Base-by-base conservation (phyloP, 2,797 vertebrate species). In the Aphelocoma californica region DNA sequence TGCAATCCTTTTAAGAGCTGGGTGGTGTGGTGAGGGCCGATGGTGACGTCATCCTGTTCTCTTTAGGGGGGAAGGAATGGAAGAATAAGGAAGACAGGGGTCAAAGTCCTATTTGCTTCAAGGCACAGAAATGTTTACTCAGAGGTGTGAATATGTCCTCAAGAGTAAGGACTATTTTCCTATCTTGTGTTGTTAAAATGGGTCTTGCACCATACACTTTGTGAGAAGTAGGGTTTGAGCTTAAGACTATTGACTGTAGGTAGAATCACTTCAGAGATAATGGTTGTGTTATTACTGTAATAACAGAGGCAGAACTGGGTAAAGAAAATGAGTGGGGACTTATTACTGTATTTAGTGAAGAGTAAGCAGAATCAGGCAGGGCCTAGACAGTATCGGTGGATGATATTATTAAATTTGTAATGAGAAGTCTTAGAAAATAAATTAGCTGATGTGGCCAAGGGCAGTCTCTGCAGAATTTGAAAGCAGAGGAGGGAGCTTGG, bases 331-430 rank as follows among this genome's bases (percentile, higher is more conserved):
- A 87, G 34, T 92, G 57, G 54, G 29, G 56, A 84, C 88, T 96
- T 93, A 86, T 78, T 81, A 83, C 15, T 67, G 10, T 50, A 44
- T 84, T 95, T 95, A 95, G 67, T 86, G 73, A 93, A 91, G 79
- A 96, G 66, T 93, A 84, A 96, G 92, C 88, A 89, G 96, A 94
- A 94, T 62, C 38, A 87, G 84, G 54, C n/a, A n/a, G 61, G 62
- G 34, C 78, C 56, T 86, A 7, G 25, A 77, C 45, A 92, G 74
- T 94, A 91, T 51, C 56, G 86, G 61, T 91, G 81, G 90, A 56
- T 56, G 67, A 90, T 82, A 90, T 70, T 86, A 89, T 72, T 92
- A 86, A 94, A 84, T 92, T 71, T 88, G 50, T 95, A 90, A 82
- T 50, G 38, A 91, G 53, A 92, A 90, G 47, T 64, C 83, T 51